A percentile compares a stretch with the other conserved stretches of the same genome.
These are phyloP conservation scores for Drosophila lowei DNA, from an alignment of 1,140 invertebrate species.

Conservation along the genomic window DNA sequence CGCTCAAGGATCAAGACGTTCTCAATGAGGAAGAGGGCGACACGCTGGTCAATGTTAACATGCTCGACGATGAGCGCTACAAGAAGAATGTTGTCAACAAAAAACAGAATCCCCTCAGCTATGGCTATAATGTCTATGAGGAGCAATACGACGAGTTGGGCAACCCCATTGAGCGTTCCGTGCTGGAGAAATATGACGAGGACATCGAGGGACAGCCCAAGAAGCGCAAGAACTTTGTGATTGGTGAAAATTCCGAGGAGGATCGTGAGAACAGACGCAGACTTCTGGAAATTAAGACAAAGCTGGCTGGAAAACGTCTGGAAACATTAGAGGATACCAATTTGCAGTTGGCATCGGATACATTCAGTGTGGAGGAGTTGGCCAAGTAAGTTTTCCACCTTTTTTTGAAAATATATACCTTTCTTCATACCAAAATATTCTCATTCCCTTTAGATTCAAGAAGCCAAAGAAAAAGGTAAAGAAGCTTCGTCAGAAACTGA, in stretches of 20 bases:
- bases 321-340: slow-evolving; percentile 88
- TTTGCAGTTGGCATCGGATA: slow-evolving; percentile 92
- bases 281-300: slow-evolving; percentile 84
- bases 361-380: slow-evolving; percentile 93
- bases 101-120: slow-evolving; percentile 91
- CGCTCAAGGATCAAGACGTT: slow-evolving; percentile 96
- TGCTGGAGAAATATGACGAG: slow-evolving; percentile 97
- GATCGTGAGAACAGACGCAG: slow-evolving; percentile 84
- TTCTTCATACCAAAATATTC: neutral
- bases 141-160: slow-evolving; percentile 93
- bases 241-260: slow-evolving; percentile 86
- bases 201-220: slow-evolving; percentile 91
- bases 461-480: slow-evolving; percentile 95
- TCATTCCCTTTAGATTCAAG: slow-evolving; percentile 88
- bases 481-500: slow-evolving; percentile 84
- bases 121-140: slow-evolving; percentile 95
- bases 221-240: slow-evolving; percentile 90
- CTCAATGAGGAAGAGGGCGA: slow-evolving; percentile 95
- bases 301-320: slow-evolving; percentile 87
- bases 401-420: neutral
- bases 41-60: slow-evolving; percentile 97
- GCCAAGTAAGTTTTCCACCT: slow-evolving; percentile 81
- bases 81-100: slow-evolving; percentile 94
- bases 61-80: slow-evolving; percentile 96
- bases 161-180: slow-evolving; percentile 87